Evolutionary conservation across 2,113 vertebrate species (phyloP).

Genomic region (Myiagra hebetior): DNA sequence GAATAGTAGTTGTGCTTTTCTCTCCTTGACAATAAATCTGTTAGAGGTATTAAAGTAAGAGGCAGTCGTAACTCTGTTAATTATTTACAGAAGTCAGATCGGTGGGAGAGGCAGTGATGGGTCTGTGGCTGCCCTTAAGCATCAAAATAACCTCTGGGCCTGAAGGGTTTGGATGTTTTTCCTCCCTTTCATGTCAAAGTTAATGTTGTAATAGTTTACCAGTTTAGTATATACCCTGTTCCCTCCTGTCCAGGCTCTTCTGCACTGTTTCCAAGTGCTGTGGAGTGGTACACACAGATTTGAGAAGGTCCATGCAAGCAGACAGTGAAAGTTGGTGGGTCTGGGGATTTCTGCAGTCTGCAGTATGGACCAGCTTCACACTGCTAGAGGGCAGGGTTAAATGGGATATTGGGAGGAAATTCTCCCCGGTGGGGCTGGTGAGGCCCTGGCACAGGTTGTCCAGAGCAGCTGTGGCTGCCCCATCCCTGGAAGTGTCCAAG

Average conservation of each 20-base stretch:
- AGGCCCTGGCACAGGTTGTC: not conserved
- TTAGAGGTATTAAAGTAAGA: not conserved
- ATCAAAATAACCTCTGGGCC: not conserved
- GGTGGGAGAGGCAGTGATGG: not conserved
- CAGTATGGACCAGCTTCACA: not conserved
- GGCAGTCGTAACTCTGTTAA: not conserved
- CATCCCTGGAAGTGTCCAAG: not conserved
- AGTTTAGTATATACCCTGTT: rapidly evolving
- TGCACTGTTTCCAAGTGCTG: not conserved
- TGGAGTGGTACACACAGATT: not conserved
- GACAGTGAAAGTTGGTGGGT: no score
- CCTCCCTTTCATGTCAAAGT: not conserved
- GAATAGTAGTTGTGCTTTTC: not conserved
- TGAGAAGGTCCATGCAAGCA: not conserved
- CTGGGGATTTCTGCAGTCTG: not conserved
- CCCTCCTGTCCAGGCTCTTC: not conserved
- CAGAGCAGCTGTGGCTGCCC: not conserved
- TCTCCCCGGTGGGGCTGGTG: no score
- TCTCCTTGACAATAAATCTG: not conserved
- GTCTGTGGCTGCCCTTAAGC: not conserved
- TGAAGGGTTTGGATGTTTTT: not conserved
- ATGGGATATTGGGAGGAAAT: not conserved
- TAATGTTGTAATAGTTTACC: not conserved
- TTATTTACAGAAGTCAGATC: not conserved
- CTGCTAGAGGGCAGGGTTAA: not conserved